Evolutionary conservation across 1,140 invertebrate genomes (phyloP).

Genomic region (Bacillus rossius): DNA sequence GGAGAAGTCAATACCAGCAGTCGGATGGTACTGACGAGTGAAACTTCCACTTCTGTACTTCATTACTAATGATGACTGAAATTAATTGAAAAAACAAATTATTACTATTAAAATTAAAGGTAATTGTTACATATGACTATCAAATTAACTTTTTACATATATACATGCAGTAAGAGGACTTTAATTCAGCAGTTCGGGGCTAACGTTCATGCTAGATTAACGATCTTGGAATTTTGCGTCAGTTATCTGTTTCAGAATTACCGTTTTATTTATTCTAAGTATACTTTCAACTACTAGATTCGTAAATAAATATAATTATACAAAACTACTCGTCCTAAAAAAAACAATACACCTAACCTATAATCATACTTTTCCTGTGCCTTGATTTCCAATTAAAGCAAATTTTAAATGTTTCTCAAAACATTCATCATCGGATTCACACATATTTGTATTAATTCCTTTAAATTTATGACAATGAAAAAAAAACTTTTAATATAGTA

Average conservation of each 20-base stretch:
- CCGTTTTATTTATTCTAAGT: no score
- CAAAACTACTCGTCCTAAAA: no score
- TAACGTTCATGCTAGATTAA: no score
- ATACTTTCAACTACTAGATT: no score
- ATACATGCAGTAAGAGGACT: background rate
- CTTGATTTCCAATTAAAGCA: conserved; percentile 71
- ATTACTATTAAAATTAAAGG: no score
- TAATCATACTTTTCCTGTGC: conserved; percentile 80
- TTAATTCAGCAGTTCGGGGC: background rate
- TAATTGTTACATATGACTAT: no score
- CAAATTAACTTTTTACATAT: background rate
- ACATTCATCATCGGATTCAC: conserved; percentile 57
- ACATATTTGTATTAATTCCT: conserved; percentile 43
- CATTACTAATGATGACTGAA: conserved; percentile 61
- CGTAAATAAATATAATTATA: no score
- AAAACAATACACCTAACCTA: no score
- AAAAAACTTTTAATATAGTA: no score
- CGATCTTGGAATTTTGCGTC: no score
- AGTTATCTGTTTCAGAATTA: no score
- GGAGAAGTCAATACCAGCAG: conserved; percentile 78
- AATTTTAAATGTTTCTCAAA: conserved; percentile 68
- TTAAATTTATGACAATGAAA: background rate
- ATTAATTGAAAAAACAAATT: conserved; percentile 26
- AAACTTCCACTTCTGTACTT: conserved; percentile 69
- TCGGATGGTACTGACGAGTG: conserved; percentile 65